Base-by-base conservation (phyloP, 2,113 vertebrate genomes). In the Pterocles gutturalis region DNA sequence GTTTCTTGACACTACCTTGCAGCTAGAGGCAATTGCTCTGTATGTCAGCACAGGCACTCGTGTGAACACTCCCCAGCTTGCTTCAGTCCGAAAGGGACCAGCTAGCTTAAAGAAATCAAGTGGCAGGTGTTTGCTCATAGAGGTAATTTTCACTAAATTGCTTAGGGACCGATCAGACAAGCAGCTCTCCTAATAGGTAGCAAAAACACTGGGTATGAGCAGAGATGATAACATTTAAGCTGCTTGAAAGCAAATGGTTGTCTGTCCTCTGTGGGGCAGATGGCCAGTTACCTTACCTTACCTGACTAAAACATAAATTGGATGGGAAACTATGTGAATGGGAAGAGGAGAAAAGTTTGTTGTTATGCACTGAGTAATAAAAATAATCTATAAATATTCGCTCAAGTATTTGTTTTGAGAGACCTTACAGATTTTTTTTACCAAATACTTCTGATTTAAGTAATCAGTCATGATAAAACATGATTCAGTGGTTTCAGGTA, bases 181-280 rank as follows among this genome's bases (percentile, higher is more conserved):
- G 64, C 66, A 83, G 67, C 20, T 88, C 70, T 88, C 71, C 79
- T 89, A 92, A 89, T 36, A 65, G 83, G 57, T 41, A 87, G 31
- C 53, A 87, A 69, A 94, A 90, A 89, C 41, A 33, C 3, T 2
- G 7, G 62, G 65, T 79, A 17, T 19, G 58, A 94, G 66, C 5
- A 0, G 11, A 64, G 75, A 24, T 90, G 70, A 76, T 90, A 76
- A 86, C 79, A 71, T 92, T 36, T 36, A 88, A 96, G 90, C 82
- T 95, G 82, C 80, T 83, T 31, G 82, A n/a, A 94, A 85, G 77
- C 75, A 90, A 96, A 70, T 83, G 67, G 89, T 92, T 95, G 83
- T 73, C 54, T 88, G 36, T 83, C 90, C 43, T 71, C 24, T 55
- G 41, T n/a, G 53, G 65, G 87, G 53, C 89, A 95, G 76, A 82